A percentile compares a stretch with the other conserved stretches of the same genome.
phyloP scores from a whole-genome alignment of 2,888 invertebrate genomes.

The Agonopterix arenella region DNA sequence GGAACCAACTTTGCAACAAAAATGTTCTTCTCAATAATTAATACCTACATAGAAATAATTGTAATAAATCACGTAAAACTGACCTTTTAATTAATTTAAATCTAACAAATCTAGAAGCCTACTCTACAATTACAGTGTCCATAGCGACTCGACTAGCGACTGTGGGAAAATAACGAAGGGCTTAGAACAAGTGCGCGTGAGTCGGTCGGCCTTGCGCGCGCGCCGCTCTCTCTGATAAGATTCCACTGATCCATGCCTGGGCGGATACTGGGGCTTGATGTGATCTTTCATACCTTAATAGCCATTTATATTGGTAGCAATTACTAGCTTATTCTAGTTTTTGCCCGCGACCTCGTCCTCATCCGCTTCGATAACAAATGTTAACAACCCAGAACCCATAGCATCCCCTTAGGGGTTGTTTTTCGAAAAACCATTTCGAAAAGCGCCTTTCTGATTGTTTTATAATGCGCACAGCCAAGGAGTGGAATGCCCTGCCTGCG shows the following conservation, averaged over 20 bases:
- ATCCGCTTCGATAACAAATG: neutral
- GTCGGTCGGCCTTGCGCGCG: constrained; percentile 8
- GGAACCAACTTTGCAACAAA: no score
- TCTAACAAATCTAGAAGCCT: no score
- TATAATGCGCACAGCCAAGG: no score
- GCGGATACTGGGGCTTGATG: neutral
- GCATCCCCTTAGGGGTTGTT: no score
- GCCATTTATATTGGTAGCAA: neutral
- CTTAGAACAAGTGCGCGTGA: constrained; percentile 5
- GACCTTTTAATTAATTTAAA: no score
- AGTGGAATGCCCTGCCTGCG: no score
- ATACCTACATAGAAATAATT: no score
- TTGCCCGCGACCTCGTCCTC: neutral
- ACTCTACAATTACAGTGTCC: no score
- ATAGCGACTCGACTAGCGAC: neutral
- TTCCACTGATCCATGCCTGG: neutral
- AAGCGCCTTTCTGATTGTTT: no score
- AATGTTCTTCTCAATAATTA: no score
- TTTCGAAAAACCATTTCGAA: neutral
- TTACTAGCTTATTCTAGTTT: neutral
- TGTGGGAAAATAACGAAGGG: neutral
- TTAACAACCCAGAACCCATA: no score
- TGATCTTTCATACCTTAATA: neutral
- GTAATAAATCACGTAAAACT: no score
- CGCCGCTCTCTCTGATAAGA: neutral